Percentiles rank a stretch among this genome's conserved stretches.
Evolutionary conservation across 2,113 vertebrate genomes (phyloP).

Genomic region (Oryzias javanicus): DNA sequence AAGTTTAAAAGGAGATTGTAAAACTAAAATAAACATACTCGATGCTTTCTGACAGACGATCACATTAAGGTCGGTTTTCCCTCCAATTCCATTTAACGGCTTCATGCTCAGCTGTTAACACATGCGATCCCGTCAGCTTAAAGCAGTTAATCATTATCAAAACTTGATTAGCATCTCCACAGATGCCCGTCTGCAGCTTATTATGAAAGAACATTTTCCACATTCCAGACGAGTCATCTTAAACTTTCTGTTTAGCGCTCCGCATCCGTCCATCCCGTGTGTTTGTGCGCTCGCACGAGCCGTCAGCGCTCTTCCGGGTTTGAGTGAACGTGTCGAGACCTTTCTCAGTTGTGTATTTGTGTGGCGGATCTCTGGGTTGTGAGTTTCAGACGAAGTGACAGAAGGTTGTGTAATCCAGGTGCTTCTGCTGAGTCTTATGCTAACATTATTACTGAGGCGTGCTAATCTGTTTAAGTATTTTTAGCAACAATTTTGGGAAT

Average conservation of each 20-base stretch:
- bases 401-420: constrained; percentile 50
- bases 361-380: constrained; percentile 27
- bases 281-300: constrained; percentile 23
- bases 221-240: constrained; percentile 64
- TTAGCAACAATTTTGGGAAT: no score
- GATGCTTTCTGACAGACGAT: no score
- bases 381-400: constrained; percentile 28
- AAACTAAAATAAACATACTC: no score
- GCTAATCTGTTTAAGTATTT: no score
- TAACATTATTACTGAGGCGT: constrained; percentile 32
- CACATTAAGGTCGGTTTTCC: no score
- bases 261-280: constrained; percentile 26
- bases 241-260: constrained; percentile 63
- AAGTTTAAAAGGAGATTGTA: no score
- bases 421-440: constrained; percentile 40
- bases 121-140: no score
- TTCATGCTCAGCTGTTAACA: no score
- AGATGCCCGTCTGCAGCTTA: constrained; percentile 35
- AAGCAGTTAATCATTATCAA: neutral
- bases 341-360: constrained; percentile 19
- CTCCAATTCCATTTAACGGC: no score
- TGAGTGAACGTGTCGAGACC: constrained; percentile 53
- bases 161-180: neutral
- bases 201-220: constrained; percentile 63
- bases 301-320: constrained; percentile 32